Conservation (phyloP, 2,113 vertebrate genomes). For the Macrotus californicus region DNA sequence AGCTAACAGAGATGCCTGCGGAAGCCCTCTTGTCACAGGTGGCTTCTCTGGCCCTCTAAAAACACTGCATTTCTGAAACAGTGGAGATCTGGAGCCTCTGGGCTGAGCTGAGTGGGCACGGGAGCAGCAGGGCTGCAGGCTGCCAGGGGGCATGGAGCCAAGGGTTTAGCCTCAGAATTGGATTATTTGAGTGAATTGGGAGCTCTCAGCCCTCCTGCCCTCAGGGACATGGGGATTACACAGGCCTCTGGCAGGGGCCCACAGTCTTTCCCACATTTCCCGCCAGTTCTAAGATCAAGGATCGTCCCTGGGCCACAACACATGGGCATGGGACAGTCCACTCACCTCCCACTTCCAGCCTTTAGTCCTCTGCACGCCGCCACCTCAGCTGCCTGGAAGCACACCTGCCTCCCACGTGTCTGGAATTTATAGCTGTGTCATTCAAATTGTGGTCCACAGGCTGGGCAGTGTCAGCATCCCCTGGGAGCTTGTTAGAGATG, state of each 20-base stretch:
- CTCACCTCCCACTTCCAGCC: not conserved
- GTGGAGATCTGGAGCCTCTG: not conserved
- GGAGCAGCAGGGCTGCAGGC: constrained; percentile 15
- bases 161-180: constrained; percentile 73
- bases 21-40: not conserved
- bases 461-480: not conserved
- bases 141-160: constrained; percentile 41
- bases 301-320: not conserved
- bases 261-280: not conserved
- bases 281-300: not conserved
- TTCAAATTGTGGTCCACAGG: not conserved
- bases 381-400: not conserved
- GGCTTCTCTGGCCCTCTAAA: not conserved
- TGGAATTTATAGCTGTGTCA: not conserved
- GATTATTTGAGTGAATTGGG: constrained; percentile 74
- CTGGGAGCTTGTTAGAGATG: not conserved
- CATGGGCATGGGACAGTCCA: not conserved
- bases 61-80: not conserved
- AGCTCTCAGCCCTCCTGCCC: constrained; percentile 57
- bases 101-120: not conserved
- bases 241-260: not conserved
- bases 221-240: constrained; percentile 67
- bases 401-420: not conserved
- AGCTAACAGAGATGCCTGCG: not conserved
- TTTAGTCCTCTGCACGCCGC: not conserved